Evolutionary conservation across 2,113 vertebrate genomes (phyloP).

Genomic region (Microtus ochrogaster): DNA sequence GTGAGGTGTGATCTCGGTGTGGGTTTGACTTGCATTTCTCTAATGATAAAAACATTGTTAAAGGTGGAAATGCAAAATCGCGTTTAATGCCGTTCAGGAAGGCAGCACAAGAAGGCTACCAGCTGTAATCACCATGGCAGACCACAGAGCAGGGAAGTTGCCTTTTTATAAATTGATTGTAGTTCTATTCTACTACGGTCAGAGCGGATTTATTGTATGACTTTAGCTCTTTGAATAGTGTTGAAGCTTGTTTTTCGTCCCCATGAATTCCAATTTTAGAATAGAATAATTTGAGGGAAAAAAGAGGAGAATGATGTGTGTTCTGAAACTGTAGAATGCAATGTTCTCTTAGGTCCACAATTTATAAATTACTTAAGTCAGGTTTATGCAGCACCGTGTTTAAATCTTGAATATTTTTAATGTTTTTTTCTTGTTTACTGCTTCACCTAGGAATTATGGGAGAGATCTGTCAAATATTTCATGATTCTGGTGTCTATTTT

Average conservation of each 20-base stretch:
- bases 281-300: background rate
- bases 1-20: background rate
- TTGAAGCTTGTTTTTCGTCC: background rate
- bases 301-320: background rate
- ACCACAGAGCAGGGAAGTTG: background rate
- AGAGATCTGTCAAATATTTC: background rate
- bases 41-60: background rate
- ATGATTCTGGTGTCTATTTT: background rate
- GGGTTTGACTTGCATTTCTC: background rate
- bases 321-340: background rate
- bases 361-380: slow-evolving; percentile 16
- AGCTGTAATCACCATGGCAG: background rate
- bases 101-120: background rate
- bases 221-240: background rate
- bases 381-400: background rate
- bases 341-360: background rate
- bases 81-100: background rate
- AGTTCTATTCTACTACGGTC: background rate
- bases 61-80: background rate
- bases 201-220: background rate
- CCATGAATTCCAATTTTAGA: background rate
- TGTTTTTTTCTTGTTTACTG: background rate
- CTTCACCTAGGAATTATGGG: background rate
- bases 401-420: background rate
- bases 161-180: background rate